These are phyloP conservation scores for Cladopsammia gracilis DNA, from an alignment of 64 coral and sea anemone genomes.

Conservation along the genomic window DNA sequence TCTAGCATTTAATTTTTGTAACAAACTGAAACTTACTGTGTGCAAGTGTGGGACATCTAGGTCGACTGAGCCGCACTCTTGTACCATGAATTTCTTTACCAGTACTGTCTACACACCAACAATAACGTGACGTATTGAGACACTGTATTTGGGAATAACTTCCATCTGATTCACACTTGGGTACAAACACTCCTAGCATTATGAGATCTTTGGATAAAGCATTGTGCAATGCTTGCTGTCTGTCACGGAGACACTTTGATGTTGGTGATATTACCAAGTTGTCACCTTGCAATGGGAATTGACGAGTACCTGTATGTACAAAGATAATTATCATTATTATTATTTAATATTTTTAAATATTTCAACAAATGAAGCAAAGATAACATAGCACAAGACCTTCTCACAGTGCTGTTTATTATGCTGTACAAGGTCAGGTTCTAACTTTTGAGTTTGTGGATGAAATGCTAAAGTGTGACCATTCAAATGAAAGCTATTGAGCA, in stretches of 20 bases:
- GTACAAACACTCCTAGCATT: slow-evolving; percentile 32
- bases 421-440: too few relatives aligned
- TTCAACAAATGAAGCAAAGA: too few relatives aligned
- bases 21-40: slow-evolving; percentile 14
- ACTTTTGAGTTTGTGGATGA: too few relatives aligned
- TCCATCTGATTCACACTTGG: slow-evolving; percentile 66
- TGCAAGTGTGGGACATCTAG: slow-evolving; percentile 42
- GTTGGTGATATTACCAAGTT: neutral
- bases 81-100: slow-evolving; percentile 62
- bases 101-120: slow-evolving; percentile 59
- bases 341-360: too few relatives aligned
- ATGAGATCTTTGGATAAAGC: slow-evolving; percentile 41
- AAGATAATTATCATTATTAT: too few relatives aligned
- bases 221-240: slow-evolving; percentile 26
- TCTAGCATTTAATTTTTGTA: neutral
- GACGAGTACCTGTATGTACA: neutral
- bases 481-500: too few relatives aligned
- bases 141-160: slow-evolving; percentile 63
- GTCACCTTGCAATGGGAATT: neutral
- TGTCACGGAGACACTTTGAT: slow-evolving; percentile 35
- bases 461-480: too few relatives aligned
- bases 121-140: slow-evolving; percentile 42
- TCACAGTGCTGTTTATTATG: too few relatives aligned
- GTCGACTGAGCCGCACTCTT: slow-evolving; percentile 1
- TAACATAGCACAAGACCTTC: too few relatives aligned